phyloP scores from a whole-genome alignment of 2,797 vertebrate species.

The Typhlichthys subterraneus region DNA sequence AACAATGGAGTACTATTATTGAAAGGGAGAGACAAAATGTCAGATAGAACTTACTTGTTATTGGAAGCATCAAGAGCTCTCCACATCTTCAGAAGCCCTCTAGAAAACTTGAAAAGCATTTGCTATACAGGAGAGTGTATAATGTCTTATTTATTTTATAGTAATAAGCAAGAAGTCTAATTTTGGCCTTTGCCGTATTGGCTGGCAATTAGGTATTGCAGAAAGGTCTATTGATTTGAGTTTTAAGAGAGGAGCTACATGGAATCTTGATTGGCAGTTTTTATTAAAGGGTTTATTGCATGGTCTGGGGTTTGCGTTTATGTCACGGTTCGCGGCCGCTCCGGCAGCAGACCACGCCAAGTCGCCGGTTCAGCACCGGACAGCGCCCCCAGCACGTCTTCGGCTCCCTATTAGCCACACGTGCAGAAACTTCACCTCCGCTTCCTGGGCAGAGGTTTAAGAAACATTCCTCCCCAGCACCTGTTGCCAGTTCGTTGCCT shows the following conservation, averaged over 20 bases:
- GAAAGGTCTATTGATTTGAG: constrained; percentile 2
- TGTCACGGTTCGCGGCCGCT: too few relatives aligned
- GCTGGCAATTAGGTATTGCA: neutral
- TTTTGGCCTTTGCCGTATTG: neutral
- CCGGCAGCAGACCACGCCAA: too few relatives aligned
- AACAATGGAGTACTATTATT: constrained; percentile 6
- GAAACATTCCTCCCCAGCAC: too few relatives aligned
- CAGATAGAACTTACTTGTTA: neutral
- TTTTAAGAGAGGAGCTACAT: neutral
- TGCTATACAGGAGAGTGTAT: neutral
- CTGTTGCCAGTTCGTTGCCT: too few relatives aligned
- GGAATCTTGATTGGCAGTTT: neutral
- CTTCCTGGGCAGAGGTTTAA: too few relatives aligned
- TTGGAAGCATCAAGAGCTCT: neutral
- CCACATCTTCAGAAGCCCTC: neutral
- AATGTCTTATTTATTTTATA: neutral
- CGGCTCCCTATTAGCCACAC: too few relatives aligned
- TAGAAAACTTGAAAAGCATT: too few relatives aligned
- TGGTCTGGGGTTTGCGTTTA: neutral
- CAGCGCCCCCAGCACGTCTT: too few relatives aligned
- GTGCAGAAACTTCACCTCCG: too few relatives aligned
- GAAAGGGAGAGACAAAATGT: neutral
- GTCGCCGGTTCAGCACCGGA: too few relatives aligned
- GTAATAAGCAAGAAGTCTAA: neutral
- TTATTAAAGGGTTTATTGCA: neutral